A percentile compares a stretch with the other conserved stretches of the same genome.
These are phyloP conservation scores for Chloromyia formosa DNA, from an alignment of 2,888 invertebrate genomes.

Conservation along the genomic window DNA sequence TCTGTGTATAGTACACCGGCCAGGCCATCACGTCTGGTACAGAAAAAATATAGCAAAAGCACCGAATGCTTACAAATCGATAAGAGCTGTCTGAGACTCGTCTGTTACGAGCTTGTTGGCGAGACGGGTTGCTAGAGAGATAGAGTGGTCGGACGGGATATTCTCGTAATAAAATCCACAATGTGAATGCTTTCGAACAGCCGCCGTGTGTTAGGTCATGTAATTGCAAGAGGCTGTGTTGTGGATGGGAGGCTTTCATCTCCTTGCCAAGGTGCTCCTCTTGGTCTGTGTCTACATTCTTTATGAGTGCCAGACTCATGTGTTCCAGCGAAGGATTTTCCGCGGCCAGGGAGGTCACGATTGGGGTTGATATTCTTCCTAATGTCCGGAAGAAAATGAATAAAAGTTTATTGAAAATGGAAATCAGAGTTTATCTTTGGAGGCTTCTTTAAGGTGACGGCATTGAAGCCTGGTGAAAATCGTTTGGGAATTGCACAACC, in stretches of 20 bases:
- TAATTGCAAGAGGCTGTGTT: background rate
- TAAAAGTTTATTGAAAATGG: conserved; percentile 25
- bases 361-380: conserved; percentile 6
- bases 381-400: conserved; percentile 25
- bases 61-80: conserved; percentile 40
- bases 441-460: background rate
- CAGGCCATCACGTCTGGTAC: conserved; percentile 31
- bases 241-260: background rate
- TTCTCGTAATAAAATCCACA: conserved; percentile 35
- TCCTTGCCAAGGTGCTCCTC: background rate
- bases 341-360: background rate
- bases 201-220: conserved; percentile 40
- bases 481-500: no score
- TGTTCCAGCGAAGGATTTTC: background rate
- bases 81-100: conserved; percentile 41
- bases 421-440: background rate
- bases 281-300: conserved; percentile 14
- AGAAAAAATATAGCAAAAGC: conserved; percentile 29
- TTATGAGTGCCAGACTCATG: conserved; percentile 17
- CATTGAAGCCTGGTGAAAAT: no score
- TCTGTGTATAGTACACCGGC: conserved; percentile 14
- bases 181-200: conserved; percentile 19
- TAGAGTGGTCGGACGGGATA: conserved; percentile 13
- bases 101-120: conserved; percentile 14
- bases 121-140: background rate